These are phyloP conservation scores for Campoplex capitator DNA, from an alignment of 2,888 invertebrate species.

Conservation along the genomic window DNA sequence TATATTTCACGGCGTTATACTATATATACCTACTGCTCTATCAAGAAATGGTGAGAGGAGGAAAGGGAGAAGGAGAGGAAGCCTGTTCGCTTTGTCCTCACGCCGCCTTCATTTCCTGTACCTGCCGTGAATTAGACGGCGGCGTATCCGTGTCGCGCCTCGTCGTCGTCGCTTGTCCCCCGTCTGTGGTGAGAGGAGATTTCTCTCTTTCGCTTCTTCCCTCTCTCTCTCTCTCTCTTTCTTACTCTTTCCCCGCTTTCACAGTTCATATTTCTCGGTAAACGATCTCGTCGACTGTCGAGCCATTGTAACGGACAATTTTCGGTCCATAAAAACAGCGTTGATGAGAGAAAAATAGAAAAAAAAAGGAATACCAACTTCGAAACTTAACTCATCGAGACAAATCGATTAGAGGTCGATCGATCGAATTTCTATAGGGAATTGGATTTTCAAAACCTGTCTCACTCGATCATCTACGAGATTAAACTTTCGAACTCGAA, in stretches of 20 bases:
- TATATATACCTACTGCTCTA: conserved; percentile 36
- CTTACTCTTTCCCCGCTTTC: conserved; percentile 10
- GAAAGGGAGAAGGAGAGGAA: conserved; percentile 3
- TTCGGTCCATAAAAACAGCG: conserved; percentile 35
- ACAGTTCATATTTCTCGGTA: conserved; percentile 59
- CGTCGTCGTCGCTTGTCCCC: conserved; percentile 1
- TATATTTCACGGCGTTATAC: conserved; percentile 18
- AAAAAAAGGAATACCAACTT: background rate
- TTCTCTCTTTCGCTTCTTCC: conserved; percentile 27
- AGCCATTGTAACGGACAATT: conserved; percentile 38
- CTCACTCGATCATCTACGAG: background rate
- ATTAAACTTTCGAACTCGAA: background rate
- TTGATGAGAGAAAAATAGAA: conserved; percentile 1
- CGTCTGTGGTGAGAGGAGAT: background rate
- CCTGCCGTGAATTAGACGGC: conserved; percentile 67
- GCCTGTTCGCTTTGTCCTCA: conserved; percentile 63
- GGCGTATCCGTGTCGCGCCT: conserved; percentile 53
- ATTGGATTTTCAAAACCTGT: background rate
- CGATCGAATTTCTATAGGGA: background rate
- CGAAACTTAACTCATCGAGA: background rate
- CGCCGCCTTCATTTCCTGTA: conserved; percentile 70
- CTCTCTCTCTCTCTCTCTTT: conserved; percentile 14
- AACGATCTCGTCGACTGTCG: conserved; percentile 58
- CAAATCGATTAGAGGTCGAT: background rate
- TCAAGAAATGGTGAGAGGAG: conserved; percentile 11